These are phyloP conservation scores for Scaptomyza pallida DNA, from an alignment of 1,140 invertebrate species.

Conservation along the genomic window DNA sequence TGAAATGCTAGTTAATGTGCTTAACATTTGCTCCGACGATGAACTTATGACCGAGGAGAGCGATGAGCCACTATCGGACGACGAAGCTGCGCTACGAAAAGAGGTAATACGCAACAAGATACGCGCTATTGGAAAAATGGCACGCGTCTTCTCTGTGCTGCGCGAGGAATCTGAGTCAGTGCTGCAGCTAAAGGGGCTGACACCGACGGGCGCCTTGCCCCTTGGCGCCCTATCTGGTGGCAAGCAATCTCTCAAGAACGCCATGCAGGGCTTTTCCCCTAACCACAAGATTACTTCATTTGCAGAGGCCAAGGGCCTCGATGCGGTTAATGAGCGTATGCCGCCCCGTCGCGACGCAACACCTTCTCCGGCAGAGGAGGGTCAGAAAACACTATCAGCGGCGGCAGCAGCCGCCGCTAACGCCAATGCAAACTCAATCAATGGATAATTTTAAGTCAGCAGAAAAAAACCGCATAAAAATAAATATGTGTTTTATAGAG, in stretches of 20 bases:
- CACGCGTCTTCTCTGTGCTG: slow-evolving; percentile 80
- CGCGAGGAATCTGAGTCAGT: slow-evolving; percentile 99
- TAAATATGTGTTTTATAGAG: slow-evolving; percentile 15
- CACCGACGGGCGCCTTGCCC: slow-evolving; percentile 98
- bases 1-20: slow-evolving; percentile 99
- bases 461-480: slow-evolving; percentile 6
- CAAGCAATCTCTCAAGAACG: slow-evolving; percentile 98
- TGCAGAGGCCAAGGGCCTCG: slow-evolving; percentile 99
- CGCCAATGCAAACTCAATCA: slow-evolving; percentile 83
- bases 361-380: slow-evolving; percentile 85
- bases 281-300: slow-evolving; percentile 99
- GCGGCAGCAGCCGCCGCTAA: slow-evolving; percentile 80
- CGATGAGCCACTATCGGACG: slow-evolving; percentile 88
- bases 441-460: slow-evolving; percentile 82
- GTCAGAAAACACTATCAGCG: slow-evolving; percentile 71
- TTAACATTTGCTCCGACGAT: slow-evolving; percentile 99
- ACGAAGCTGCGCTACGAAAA: slow-evolving; percentile 95
- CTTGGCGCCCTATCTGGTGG: slow-evolving; percentile 98
- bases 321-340: slow-evolving; percentile 99
- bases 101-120: slow-evolving; percentile 99
- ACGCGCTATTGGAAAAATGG: slow-evolving; percentile 99
- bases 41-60: slow-evolving; percentile 99
- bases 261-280: slow-evolving; percentile 98
- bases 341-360: slow-evolving; percentile 97
- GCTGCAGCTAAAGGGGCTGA: slow-evolving; percentile 98